Percentiles rank a stretch among this genome's conserved stretches.
Conservation (phyloP, 2,797 vertebrate species). For the Halcyon chelicuti region DNA sequence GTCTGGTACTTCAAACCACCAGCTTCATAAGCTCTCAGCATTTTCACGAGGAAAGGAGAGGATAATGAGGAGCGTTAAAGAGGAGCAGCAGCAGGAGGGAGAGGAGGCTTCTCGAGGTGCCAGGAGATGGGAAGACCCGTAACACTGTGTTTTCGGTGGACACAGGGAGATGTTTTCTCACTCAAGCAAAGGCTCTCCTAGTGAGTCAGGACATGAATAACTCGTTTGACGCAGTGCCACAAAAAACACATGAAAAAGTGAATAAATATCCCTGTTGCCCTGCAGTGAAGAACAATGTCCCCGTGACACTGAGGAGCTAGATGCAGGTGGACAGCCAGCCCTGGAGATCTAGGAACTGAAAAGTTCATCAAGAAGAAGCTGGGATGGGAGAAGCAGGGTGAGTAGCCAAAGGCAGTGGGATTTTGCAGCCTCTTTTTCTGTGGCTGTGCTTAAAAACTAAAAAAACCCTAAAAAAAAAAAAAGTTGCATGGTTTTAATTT, state of each 20-base stretch:
- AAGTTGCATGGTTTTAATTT: neutral
- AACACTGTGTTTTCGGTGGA: neutral
- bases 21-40: neutral
- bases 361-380: neutral
- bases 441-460: neutral
- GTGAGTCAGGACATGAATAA: neutral
- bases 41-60: neutral
- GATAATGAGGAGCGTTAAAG: neutral
- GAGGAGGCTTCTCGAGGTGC: slow-evolving; percentile 27
- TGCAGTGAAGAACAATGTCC: neutral
- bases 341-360: neutral
- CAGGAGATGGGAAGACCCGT: neutral
- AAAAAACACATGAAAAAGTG: neutral
- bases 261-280: neutral
- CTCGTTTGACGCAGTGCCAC: neutral
- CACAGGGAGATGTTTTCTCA: neutral
- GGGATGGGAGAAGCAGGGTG: neutral
- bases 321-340: rapidly evolving
- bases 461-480: neutral
- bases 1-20: neutral
- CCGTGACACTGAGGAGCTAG: rapidly evolving
- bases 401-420: neutral
- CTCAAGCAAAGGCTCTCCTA: neutral
- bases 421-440: neutral
- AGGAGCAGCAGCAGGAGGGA: slow-evolving; percentile 23